Evolutionary conservation across 2,113 vertebrate genomes (phyloP).

Genomic region (Atlantisia rogersi): DNA sequence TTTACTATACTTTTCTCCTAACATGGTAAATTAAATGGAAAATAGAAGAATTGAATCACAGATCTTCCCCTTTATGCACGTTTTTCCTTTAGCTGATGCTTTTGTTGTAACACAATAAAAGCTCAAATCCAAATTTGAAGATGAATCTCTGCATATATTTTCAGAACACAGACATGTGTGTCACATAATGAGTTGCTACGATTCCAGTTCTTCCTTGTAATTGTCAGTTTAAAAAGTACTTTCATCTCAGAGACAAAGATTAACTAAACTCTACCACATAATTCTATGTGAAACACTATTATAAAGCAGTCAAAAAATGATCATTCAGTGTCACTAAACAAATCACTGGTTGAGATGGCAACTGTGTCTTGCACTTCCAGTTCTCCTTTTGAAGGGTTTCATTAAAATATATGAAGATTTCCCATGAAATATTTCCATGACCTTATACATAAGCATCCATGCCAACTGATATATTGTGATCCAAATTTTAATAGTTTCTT

Average conservation of each 20-base stretch:
- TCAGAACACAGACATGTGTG: not conserved
- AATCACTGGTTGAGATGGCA: not conserved
- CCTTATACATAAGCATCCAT: not conserved
- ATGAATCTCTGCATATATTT: not conserved
- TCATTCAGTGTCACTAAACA: not conserved
- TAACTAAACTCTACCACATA: not conserved
- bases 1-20: not conserved
- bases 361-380: not conserved
- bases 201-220: not conserved
- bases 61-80: rapidly evolving
- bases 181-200: not conserved
- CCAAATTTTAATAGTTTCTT: not conserved
- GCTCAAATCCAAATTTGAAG: not conserved
- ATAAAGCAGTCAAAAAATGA: not conserved
- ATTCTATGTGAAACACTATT: not conserved
- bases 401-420: not conserved
- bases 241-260: not conserved
- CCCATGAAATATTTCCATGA: not conserved
- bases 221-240: not conserved
- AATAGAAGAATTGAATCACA: not conserved
- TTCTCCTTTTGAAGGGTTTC: not conserved
- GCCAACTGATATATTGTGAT: not conserved
- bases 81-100: not conserved
- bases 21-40: not conserved
- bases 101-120: not conserved